Evolutionary conservation across 2,888 invertebrate species (phyloP), one percentile per base, ranked within the genome.

Genomic region (Drosophila cyrtoloma): DNA sequence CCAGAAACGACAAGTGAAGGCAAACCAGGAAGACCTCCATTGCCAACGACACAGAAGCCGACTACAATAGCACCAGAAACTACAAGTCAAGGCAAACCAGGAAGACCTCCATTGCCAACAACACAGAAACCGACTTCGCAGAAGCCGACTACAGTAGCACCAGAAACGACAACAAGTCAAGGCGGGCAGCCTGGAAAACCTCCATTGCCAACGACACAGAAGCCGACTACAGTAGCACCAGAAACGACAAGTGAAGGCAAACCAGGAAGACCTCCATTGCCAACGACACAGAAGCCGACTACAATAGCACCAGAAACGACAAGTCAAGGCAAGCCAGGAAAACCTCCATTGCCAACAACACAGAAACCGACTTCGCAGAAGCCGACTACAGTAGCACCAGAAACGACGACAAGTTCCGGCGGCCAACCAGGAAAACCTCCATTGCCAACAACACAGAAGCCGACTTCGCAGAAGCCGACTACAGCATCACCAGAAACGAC

Each of bases 91-190:
- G 44, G 44, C 12, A 7, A 44, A 12, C 44, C 44, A 22, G 44
- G 12, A 22, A 44, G 0, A 22, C 44, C 44, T 22, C 44, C 22
- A 44, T 22, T 44, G 12, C 44, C 44, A 12, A 44, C 44, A 0
- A 44, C 44, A 22, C 6, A 22, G n/a, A 44, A 12, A 0, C 42
- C 42, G 9, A 19, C 39, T 0, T 28, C 28, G 28, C 5, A 28
- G n/a, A 44, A 12, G 1, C 42, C 42, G 9, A 19, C 39, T 0
- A 19, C 79, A 26, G 67, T 71, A n/a, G 53, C 77, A 5, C 76
- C 81, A 12, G 56, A 61, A 32, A 75, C 84, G 0, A 74, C 68
- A 47, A 74, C 68, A 47, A 64, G 28, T 56, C 81, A 39, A 39
- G 39, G 16, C 65, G 71, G 39, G 1, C 44, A 42, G 1, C 44